Percentiles rank a stretch among this genome's conserved stretches.
Conservation (phyloP, 2,888 invertebrate species). For the Chalcis sispes region DNA sequence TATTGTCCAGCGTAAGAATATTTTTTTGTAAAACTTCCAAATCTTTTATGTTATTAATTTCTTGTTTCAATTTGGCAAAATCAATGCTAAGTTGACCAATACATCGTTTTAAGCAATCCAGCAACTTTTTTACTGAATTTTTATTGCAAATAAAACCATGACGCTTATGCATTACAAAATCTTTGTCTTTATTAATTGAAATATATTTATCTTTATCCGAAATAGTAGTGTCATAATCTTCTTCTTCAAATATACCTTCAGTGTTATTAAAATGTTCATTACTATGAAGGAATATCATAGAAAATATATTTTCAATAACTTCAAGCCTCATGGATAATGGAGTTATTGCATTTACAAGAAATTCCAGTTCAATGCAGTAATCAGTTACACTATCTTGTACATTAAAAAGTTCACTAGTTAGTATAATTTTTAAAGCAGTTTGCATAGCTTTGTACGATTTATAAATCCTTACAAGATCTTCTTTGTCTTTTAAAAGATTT, state of each 20-base stretch:
- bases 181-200: conserved; percentile 66
- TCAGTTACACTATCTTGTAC: conserved; percentile 54
- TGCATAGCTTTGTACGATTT: conserved; percentile 67
- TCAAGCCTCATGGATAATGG: conserved; percentile 75
- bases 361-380: conserved; percentile 63
- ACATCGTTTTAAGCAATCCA: conserved; percentile 79
- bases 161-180: conserved; percentile 65
- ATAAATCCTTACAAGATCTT: conserved; percentile 61
- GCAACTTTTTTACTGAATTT: conserved; percentile 79
- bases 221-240: conserved; percentile 77
- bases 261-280: conserved; percentile 78
- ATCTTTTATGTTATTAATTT: conserved; percentile 55
- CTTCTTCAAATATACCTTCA: conserved; percentile 74
- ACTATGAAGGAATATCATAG: conserved; percentile 82
- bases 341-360: conserved; percentile 61
- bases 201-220: conserved; percentile 75
- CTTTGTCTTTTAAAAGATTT: conserved; percentile 61
- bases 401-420: conserved; percentile 62
- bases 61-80: conserved; percentile 45
- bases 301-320: conserved; percentile 85
- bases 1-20: conserved; percentile 68
- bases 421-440: conserved; percentile 66
- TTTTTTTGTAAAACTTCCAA: conserved; percentile 56
- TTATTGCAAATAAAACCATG: conserved; percentile 80
- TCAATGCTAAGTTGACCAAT: conserved; percentile 64